A percentile compares a stretch with the other conserved stretches of the same genome.
phyloP scores from a whole-genome alignment of 2,888 invertebrate genomes.

The Pollenia griseotomentosa region DNA sequence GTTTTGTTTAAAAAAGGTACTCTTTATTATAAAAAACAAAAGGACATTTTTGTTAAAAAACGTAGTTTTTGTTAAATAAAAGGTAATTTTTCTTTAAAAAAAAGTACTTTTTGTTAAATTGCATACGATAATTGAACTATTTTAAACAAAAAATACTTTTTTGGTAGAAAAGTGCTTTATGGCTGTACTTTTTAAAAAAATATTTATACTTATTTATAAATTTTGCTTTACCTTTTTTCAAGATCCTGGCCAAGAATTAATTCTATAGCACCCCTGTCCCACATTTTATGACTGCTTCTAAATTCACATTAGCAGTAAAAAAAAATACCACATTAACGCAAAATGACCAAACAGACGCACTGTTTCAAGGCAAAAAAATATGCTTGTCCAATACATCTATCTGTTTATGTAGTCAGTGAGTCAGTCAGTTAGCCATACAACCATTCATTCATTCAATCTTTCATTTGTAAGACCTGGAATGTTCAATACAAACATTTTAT shows the following conservation, averaged over 20 bases:
- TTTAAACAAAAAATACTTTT: too few relatives aligned
- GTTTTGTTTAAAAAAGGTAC: too few relatives aligned
- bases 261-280: not conserved
- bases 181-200: too few relatives aligned
- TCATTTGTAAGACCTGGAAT: not conserved
- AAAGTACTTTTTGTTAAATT: too few relatives aligned
- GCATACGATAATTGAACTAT: too few relatives aligned
- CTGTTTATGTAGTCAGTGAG: not conserved
- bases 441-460: constrained; percentile 19
- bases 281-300: not conserved
- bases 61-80: too few relatives aligned
- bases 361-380: not conserved
- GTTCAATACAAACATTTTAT: constrained; percentile 16
- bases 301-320: constrained; percentile 16
- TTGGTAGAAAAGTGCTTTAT: too few relatives aligned
- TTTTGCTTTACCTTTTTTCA: too few relatives aligned
- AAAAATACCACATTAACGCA: constrained; percentile 37
- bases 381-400: not conserved
- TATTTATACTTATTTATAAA: too few relatives aligned
- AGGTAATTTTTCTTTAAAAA: too few relatives aligned
- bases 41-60: too few relatives aligned
- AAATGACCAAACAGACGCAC: constrained; percentile 27
- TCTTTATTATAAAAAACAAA: too few relatives aligned
- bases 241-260: not conserved
- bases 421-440: not conserved